Percentiles rank a stretch among this genome's conserved stretches.
Evolutionary conservation across 2,888 invertebrate species (phyloP).

Genomic region (Zhengitettix transpicula): DNA sequence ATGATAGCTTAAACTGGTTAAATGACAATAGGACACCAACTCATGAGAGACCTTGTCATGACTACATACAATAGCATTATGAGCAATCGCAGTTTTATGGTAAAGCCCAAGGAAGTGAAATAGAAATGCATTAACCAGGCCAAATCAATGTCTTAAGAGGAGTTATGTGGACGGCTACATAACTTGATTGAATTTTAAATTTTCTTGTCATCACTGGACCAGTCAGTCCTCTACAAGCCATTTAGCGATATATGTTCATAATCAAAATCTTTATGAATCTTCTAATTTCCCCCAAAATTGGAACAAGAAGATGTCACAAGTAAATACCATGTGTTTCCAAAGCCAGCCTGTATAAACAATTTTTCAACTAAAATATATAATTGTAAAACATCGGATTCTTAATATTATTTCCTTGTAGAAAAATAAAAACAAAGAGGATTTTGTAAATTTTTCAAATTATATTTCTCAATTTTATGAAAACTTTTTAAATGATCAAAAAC

Average conservation of each 20-base stretch:
- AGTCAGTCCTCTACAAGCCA: constrained; percentile 11
- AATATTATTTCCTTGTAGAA: too few relatives aligned
- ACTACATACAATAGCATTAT: constrained; percentile 71
- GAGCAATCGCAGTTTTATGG: constrained; percentile 79
- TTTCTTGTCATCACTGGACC: constrained; percentile 11
- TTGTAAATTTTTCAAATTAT: too few relatives aligned
- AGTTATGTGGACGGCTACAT: constrained; percentile 62
- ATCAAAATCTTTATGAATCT: too few relatives aligned
- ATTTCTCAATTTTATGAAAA: too few relatives aligned
- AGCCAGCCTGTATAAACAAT: too few relatives aligned
- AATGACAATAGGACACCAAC: constrained; percentile 13
- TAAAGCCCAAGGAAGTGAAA: constrained; percentile 80
- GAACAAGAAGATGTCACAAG: too few relatives aligned
- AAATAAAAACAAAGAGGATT: too few relatives aligned
- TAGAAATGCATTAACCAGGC: constrained; percentile 83
- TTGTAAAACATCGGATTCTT: too few relatives aligned
- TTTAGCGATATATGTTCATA: background rate
- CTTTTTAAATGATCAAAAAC: too few relatives aligned
- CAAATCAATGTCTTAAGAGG: constrained; percentile 76
- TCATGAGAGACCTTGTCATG: constrained; percentile 23
- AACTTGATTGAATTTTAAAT: constrained; percentile 53
- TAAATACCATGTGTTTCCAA: too few relatives aligned
- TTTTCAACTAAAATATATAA: too few relatives aligned
- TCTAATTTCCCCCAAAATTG: too few relatives aligned
- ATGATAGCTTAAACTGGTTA: constrained; percentile 29